Evolutionary conservation across 2,113 vertebrate species (phyloP), one percentile per base, ranked within the genome.

Genomic region (Vanacampus margaritifer): DNA sequence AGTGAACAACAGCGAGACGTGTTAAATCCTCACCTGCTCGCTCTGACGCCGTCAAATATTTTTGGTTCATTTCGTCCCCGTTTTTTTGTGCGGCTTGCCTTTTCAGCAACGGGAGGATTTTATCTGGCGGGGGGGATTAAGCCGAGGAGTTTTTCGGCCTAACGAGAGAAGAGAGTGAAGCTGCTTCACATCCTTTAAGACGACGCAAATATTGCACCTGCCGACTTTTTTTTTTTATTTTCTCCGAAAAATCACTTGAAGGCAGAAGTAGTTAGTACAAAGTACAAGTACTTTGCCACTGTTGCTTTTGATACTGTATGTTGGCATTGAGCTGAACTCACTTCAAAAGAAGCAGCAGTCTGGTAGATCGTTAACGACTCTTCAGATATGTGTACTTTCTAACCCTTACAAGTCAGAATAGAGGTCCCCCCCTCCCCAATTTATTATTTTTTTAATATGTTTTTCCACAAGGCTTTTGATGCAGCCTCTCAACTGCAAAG

Each of bases 1-100:
- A 14, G 62, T 80, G 70, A 80, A 84, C 54, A 76, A n/a, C 28
- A 14, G 79, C 78, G 61, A 66, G 63, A 82, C 79, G 83, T 87
- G 79, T 81, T n/a, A n/a, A 77, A 84, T 84, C 73, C 74, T 86
- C 82, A 84, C 76, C 83, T 82, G 74, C 78, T 79, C 60, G 11
- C 65, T 62, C 64, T 64, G 37, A 64, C 58, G 79, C 75, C 74
- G 67, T 74, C 39, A 16, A 79, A 54, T 78, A 72, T 81, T 80
- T n/a, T 78, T 68, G 69, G 75, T 77, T 84, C 69, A 64, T 81
- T 85, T 79, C 71, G 64, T 78, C 45, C 56, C 17, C n/a, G n/a
- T n/a, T n/a, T 13, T 67, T 77, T 58, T 69, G 36, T 65, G 59
- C 59, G 36, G 45, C 78, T 37, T 76, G 14, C 74, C 74, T 81